A percentile compares a stretch with the other conserved stretches of the same genome.
These are phyloP conservation scores for Trichosurus vulpecula DNA, from an alignment of 2,797 vertebrate species.

Conservation along the genomic window DNA sequence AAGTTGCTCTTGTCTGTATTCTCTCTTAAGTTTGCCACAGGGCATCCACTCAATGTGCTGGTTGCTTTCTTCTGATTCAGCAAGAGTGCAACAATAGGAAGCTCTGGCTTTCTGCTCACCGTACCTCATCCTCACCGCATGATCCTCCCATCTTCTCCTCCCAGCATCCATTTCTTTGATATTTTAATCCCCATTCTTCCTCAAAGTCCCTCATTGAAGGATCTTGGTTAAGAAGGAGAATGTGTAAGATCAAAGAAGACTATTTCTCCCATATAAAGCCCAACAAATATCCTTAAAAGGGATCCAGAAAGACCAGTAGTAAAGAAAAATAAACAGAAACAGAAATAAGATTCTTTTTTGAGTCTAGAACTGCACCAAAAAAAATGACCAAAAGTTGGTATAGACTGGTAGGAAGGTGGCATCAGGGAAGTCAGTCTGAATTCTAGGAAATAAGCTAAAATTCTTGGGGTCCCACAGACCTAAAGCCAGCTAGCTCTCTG, in stretches of 20 bases:
- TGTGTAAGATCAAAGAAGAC: neutral
- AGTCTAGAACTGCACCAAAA: neutral
- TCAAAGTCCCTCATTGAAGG: neutral
- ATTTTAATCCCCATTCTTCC: neutral
- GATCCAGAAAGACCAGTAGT: neutral
- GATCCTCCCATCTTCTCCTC: neutral
- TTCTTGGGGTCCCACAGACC: neutral
- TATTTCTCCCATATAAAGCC: too few relatives aligned
- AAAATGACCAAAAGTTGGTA: neutral
- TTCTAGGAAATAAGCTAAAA: neutral
- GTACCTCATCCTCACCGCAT: neutral
- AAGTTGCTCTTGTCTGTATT: too few relatives aligned
- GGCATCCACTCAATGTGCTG: too few relatives aligned
- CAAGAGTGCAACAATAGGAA: too few relatives aligned
- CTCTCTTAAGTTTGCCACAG: too few relatives aligned
- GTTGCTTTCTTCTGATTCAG: too few relatives aligned
- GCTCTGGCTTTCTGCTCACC: neutral
- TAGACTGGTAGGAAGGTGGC: neutral
- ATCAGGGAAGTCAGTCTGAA: neutral
- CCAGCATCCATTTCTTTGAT: neutral
- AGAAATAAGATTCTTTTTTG: neutral
- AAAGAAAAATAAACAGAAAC: neutral
- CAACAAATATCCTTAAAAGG: neutral
- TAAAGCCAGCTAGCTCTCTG: neutral
- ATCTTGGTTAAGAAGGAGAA: neutral